Evolutionary conservation across 2,113 vertebrate genomes (phyloP).

Genomic region (Xerus inauris): DNA sequence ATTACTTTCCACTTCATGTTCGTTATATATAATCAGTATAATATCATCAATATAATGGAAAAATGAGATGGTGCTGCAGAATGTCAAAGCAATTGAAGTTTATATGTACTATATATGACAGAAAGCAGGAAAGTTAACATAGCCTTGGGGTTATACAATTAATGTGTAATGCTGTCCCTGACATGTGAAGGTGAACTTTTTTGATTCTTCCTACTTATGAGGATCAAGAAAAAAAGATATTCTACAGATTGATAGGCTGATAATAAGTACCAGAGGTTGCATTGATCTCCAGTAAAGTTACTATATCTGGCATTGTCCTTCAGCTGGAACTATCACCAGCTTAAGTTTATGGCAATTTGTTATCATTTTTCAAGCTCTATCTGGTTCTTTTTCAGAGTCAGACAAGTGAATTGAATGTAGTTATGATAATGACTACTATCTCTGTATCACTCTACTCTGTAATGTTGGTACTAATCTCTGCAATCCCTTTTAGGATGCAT

Average conservation of each 20-base stretch:
- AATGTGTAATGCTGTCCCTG: not conserved
- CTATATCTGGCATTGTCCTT: not conserved
- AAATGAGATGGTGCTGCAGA: conserved; percentile 3
- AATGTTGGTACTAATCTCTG: not conserved
- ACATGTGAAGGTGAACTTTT: not conserved
- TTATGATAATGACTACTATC: not conserved
- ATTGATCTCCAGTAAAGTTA: not conserved
- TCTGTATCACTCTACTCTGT: not conserved
- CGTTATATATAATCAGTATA: not conserved
- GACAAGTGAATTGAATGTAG: not conserved
- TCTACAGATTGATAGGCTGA: not conserved
- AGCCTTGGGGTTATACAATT: not conserved
- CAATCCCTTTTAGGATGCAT: not conserved
- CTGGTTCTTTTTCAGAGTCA: not conserved
- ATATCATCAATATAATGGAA: not conserved
- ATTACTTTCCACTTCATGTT: not conserved
- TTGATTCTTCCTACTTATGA: not conserved
- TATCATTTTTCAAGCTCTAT: not conserved
- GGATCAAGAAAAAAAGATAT: not conserved
- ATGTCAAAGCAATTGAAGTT: not conserved
- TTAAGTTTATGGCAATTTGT: not conserved
- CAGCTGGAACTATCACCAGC: not conserved
- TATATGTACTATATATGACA: not conserved
- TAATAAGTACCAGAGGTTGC: not conserved
- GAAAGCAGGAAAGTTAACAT: not conserved